Evolutionary conservation across 1,140 invertebrate species (phyloP), one percentile per base, ranked within the genome.

Genomic region (Drosophila fuyamai): DNA sequence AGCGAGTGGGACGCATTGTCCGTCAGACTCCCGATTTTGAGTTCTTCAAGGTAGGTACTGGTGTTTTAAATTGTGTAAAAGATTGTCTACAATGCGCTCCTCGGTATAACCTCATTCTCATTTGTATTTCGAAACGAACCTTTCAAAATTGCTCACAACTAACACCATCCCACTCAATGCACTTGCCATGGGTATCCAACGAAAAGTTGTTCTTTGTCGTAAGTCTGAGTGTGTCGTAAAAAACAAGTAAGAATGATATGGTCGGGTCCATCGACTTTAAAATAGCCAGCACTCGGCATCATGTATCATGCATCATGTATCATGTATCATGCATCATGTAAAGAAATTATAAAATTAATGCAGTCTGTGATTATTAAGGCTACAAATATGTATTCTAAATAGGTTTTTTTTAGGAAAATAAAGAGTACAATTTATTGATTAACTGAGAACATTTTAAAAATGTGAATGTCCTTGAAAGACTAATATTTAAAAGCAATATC

Each of bases 1-100:
- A 85, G 16, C 93, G 93, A 23, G 91, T 96, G 5, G 94, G 94
- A 14, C 92, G 91, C 18, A 94, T 94, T 41, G 81, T 94, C 23
- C 93, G 92, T 38, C 91, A 93, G 48, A 93, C 90, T 10, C 88
- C 92, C 4, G 92, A 93, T 7, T 95, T 94, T 81, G 94, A 94
- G 12, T 92, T 93, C 40, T 95, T 94, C 79, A 94, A 94, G 82
- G 93, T 93, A 81, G 75, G 76, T 80, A 29, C 13, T 23, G n/a
- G n/a, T 6, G 10, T 18, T 18, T 9, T 0, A n/a, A 36, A 4
- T 3, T n/a, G 2, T 36, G 13, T 41, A 40, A n/a, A 32, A 13
- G 29, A 35, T 23, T 13, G n/a, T 16, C 43, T n/a, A 46, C 29
- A 27, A 23, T 23, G 16, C 36, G 16, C 36, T 23, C 5, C 35